Base-by-base conservation (phyloP, 2,113 vertebrate genomes). In the Macquaria australasica region DNA sequence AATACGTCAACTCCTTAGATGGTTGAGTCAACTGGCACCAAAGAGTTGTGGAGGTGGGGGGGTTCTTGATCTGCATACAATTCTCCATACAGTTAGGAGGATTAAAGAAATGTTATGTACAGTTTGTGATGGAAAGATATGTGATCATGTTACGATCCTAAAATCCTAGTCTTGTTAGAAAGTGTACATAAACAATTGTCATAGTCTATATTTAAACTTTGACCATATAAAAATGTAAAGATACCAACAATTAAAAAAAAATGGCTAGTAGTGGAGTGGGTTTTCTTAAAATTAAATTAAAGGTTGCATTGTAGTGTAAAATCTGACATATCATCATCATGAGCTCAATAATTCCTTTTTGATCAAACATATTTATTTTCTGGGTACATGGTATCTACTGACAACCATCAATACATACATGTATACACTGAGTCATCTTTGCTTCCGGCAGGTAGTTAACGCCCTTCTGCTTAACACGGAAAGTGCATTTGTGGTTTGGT, bases 401-500 rank as follows among this genome's bases (percentile, higher is more conserved):
- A 70, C 85, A 85, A 89, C 81, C 37, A 41, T 69, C 10, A 18
- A 43, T 18, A 56, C 41, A 73, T 9, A 12, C 39, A 85, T 28
- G 14, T 72, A 84, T 91, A 92, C 84, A 89, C 3, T 85, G 82
- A 93, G 84, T 91, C 89, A 91, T 75, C 28, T 43, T 21, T 67
- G 23, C 66, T 86, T 79, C 64, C 77, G 64, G 53, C 25, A 37
- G 62, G 62, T 45, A 34, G 59, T 31, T 11, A 45, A 55, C 75
- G 14, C 39, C 18, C 60, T 39, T 62, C 18, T 56, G 45, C 34
- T 58, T 71, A 9, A 72, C 20, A 37, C n/a, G 43, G 11, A 70
- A 82, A 66, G 43, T 28, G 20, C 31, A 34, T 45, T 15, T 81
- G 79, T 67, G 81, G 80, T 87, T 83, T 62, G 37, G 1, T 55